A percentile compares a stretch with the other conserved stretches of the same genome.
These are phyloP conservation scores for Nothobranchius furzeri DNA, from an alignment of 2,113 vertebrate species.

Conservation along the genomic window DNA sequence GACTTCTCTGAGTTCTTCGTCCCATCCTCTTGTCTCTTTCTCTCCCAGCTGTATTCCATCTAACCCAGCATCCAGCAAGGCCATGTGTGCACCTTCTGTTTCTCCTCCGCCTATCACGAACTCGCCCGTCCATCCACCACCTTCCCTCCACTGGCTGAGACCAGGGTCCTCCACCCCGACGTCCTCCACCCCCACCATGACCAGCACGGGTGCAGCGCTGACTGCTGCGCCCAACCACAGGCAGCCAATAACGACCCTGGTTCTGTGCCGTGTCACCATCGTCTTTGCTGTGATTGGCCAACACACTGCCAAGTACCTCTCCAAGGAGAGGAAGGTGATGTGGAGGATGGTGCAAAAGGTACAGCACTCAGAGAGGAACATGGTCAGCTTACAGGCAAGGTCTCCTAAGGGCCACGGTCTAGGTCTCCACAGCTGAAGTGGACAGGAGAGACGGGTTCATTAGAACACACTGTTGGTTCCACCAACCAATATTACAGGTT, in stretches of 20 bases:
- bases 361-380: slow-evolving; percentile 82
- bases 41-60: slow-evolving; percentile 20
- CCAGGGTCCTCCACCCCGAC: slow-evolving; percentile 55
- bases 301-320: slow-evolving; percentile 81
- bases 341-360: slow-evolving; percentile 83
- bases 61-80: not conserved
- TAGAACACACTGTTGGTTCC: too few species aligned
- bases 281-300: slow-evolving; percentile 79
- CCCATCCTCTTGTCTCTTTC: slow-evolving; percentile 3
- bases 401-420: slow-evolving; percentile 78
- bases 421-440: slow-evolving; percentile 75
- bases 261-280: slow-evolving; percentile 70
- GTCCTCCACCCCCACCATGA: slow-evolving; percentile 78
- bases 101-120: slow-evolving; percentile 16
- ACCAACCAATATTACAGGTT: not conserved
- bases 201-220: slow-evolving; percentile 74
- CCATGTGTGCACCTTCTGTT: slow-evolving; percentile 20
- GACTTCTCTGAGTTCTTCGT: slow-evolving; percentile 4
- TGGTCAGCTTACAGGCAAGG: slow-evolving; percentile 74
- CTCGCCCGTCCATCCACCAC: slow-evolving; percentile 36
- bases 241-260: slow-evolving; percentile 72
- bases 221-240: slow-evolving; percentile 75
- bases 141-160: slow-evolving; percentile 44
- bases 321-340: slow-evolving; percentile 81
- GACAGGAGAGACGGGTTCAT: not conserved